Evolutionary conservation across 2,797 vertebrate genomes (phyloP).

Genomic region (Pangasius sanitwongsei): DNA sequence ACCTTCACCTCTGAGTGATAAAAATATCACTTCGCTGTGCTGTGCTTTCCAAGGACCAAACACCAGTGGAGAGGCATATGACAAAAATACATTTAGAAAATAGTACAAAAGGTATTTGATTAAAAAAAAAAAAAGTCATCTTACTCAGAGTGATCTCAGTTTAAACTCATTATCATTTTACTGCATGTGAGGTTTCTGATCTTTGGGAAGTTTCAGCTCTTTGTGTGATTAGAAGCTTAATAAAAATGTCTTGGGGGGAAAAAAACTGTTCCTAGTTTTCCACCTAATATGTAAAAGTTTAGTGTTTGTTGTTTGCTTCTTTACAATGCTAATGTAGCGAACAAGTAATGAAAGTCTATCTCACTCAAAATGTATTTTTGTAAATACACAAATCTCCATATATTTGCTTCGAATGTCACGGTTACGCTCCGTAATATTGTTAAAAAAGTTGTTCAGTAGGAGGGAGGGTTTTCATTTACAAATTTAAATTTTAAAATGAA

Average conservation of each 20-base stretch:
- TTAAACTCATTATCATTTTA: background rate
- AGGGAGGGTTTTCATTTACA: background rate
- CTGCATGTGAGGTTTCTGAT: background rate
- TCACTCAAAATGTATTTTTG: background rate
- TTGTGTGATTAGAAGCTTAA: background rate
- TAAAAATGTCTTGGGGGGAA: background rate
- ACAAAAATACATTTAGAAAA: background rate
- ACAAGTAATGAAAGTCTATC: background rate
- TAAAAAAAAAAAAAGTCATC: background rate
- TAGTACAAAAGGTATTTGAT: background rate
- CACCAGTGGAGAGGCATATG: background rate
- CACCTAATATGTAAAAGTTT: background rate
- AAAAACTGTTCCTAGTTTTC: background rate
- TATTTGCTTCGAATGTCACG: background rate
- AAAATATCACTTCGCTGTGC: constrained; percentile 68
- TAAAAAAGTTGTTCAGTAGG: too few relatives aligned
- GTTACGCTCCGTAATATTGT: background rate
- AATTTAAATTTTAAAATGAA: background rate
- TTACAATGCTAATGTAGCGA: background rate
- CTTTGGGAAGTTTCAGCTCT: background rate
- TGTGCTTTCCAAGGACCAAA: constrained; percentile 3
- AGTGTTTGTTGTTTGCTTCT: background rate
- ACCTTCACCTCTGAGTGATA: constrained; percentile 69
- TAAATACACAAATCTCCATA: background rate
- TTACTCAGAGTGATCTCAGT: background rate